Evolutionary conservation across 2,888 invertebrate genomes (phyloP).

Genomic region (Cataglyphis rosenhaueri): DNA sequence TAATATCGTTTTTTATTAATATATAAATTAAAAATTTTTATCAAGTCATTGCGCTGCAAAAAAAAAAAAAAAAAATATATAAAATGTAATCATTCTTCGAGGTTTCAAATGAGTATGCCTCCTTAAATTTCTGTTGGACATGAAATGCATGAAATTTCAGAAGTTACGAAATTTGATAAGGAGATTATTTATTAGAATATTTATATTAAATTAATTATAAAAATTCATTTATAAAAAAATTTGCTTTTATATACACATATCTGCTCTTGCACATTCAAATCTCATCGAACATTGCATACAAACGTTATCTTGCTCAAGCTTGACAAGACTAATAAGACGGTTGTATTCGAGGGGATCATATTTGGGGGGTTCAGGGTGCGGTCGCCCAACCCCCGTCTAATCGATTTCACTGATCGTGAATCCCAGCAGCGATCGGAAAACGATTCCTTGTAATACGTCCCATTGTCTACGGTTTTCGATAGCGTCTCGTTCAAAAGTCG

Average conservation of each 20-base stretch:
- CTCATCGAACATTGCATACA: neutral
- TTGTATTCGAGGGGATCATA: neutral
- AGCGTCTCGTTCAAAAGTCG: constrained; percentile 57
- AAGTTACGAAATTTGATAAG: too few relatives aligned
- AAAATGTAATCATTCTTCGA: too few relatives aligned
- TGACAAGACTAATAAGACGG: neutral
- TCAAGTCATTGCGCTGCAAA: too few relatives aligned
- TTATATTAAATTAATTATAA: too few relatives aligned
- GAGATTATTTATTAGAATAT: too few relatives aligned
- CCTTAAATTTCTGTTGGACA: too few relatives aligned
- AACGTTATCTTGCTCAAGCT: neutral
- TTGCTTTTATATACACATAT: neutral
- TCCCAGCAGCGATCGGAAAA: constrained; percentile 45
- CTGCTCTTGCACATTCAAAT: neutral
- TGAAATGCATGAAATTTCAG: too few relatives aligned
- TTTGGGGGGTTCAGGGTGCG: neutral
- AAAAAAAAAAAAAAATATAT: too few relatives aligned
- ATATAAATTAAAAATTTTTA: too few relatives aligned
- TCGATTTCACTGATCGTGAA: neutral
- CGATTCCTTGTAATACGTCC: constrained; percentile 66
- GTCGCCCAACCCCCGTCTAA: neutral
- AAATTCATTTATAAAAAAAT: neutral
- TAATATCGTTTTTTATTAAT: too few relatives aligned
- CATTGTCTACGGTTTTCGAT: constrained; percentile 69
- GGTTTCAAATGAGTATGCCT: too few relatives aligned